phyloP scores from a whole-genome alignment of 2,797 vertebrate species.

The Novumbra hubbsi region DNA sequence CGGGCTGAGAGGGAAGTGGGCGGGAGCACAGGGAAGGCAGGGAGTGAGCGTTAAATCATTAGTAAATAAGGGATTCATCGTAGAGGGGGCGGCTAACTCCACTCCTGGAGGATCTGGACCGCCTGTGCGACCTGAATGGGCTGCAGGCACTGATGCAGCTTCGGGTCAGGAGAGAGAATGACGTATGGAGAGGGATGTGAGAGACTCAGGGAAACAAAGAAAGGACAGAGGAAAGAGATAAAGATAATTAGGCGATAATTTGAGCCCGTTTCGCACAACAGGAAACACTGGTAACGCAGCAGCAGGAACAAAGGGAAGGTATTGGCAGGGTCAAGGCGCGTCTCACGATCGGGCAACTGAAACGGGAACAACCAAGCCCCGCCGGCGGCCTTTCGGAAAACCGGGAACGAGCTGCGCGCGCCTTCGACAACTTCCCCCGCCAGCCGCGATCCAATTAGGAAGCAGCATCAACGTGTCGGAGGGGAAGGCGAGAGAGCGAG shows the following conservation, averaged over 20 bases:
- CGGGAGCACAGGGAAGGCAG: slow-evolving; percentile 47
- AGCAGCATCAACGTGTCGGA: background rate
- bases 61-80: slow-evolving; percentile 52
- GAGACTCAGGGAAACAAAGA: background rate
- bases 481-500: background rate
- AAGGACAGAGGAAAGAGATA: background rate
- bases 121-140: too few species aligned
- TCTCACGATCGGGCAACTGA: too few species aligned
- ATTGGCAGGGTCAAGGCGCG: too few species aligned
- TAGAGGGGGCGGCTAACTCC: slow-evolving; percentile 13
- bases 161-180: background rate
- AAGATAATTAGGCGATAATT: slow-evolving; percentile 7
- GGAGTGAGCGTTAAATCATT: slow-evolving; percentile 68
- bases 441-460: too few species aligned
- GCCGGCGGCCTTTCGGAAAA: too few species aligned
- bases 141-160: slow-evolving; percentile 17
- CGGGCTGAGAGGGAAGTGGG: slow-evolving; percentile 5
- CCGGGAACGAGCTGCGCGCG: too few species aligned
- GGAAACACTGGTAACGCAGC: too few species aligned
- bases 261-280: too few species aligned
- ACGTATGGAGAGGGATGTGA: background rate
- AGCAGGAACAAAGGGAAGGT: too few species aligned
- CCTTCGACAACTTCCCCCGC: too few species aligned
- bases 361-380: too few species aligned
- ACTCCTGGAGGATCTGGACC: slow-evolving; percentile 15